Evolutionary conservation across 2,113 vertebrate genomes (phyloP).

Genomic region (Melierax canorus): DNA sequence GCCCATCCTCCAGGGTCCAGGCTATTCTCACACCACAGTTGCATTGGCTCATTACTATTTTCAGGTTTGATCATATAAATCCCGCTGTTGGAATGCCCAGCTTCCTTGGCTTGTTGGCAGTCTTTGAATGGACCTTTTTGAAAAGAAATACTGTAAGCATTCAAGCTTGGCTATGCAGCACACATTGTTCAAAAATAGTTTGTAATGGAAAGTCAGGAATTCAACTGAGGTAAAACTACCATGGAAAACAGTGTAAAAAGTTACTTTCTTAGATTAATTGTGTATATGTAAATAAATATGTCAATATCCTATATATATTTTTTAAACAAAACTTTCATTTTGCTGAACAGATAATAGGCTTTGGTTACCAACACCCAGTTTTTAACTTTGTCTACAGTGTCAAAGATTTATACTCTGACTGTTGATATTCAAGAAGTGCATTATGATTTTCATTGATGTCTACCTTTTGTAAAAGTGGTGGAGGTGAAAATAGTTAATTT

Average conservation of each 20-base stretch:
- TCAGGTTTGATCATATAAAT: constrained; percentile 94
- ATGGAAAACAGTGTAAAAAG: neutral
- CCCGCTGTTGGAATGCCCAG: constrained; percentile 87
- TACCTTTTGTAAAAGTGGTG: no score
- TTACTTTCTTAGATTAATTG: neutral
- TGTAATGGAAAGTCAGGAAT: neutral
- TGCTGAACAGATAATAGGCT: neutral
- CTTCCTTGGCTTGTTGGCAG: constrained; percentile 88
- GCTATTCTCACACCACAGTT: constrained; percentile 94
- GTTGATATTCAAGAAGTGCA: neutral
- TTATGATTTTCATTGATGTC: neutral
- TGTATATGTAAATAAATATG: neutral
- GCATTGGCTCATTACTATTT: constrained; percentile 81
- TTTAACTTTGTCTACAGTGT: neutral
- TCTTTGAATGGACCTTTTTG: constrained; percentile 91
- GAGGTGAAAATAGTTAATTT: neutral
- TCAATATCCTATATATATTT: neutral
- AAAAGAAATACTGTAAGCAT: neutral
- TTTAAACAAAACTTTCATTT: neutral
- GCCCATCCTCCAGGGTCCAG: constrained; percentile 97
- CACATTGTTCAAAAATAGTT: neutral
- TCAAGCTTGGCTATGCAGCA: neutral
- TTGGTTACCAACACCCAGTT: neutral
- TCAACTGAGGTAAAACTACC: neutral
- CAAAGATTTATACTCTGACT: neutral